Evolutionary conservation across 2,888 invertebrate genomes (phyloP).

Genomic region (Rotaria sp.): DNA sequence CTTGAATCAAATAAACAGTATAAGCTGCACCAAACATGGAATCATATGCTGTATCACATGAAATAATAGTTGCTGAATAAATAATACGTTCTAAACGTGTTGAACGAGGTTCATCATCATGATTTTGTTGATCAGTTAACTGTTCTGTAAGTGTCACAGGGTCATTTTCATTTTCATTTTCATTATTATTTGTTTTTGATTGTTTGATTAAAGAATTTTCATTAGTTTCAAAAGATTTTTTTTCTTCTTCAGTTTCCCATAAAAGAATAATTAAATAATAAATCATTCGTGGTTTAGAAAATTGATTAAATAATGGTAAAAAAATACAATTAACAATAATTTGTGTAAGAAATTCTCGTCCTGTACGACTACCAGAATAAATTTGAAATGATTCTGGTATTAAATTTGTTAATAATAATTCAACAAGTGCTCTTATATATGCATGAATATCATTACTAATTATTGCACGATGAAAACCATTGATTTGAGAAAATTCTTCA

Average conservation of each 20-base stretch:
- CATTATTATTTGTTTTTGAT: not conserved
- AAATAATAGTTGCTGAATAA: not conserved
- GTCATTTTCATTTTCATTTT: not conserved
- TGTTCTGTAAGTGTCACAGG: not conserved
- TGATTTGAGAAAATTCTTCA: not conserved
- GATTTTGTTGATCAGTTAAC: not conserved
- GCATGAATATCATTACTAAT: not conserved
- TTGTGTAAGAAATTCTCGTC: conserved; percentile 10
- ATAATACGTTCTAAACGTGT: conserved; percentile 25
- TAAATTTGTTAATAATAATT: not conserved
- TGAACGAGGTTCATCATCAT: not conserved
- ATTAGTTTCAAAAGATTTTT: not conserved
- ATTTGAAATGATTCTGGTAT: not conserved
- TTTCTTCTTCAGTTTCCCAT: not conserved
- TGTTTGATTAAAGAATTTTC: not conserved
- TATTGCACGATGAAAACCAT: conserved; percentile 8
- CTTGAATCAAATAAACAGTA: conserved; percentile 12
- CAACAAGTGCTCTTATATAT: not conserved
- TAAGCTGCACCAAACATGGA: not conserved
- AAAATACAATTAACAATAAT: not conserved
- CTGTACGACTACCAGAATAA: not conserved
- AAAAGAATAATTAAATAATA: not conserved
- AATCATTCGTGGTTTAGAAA: conserved; percentile 4
- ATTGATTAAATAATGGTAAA: not conserved
- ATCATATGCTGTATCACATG: not conserved